These are phyloP conservation scores for Piliocolobus tephrosceles DNA, from an alignment of 2,113 vertebrate species.

Conservation along the genomic window DNA sequence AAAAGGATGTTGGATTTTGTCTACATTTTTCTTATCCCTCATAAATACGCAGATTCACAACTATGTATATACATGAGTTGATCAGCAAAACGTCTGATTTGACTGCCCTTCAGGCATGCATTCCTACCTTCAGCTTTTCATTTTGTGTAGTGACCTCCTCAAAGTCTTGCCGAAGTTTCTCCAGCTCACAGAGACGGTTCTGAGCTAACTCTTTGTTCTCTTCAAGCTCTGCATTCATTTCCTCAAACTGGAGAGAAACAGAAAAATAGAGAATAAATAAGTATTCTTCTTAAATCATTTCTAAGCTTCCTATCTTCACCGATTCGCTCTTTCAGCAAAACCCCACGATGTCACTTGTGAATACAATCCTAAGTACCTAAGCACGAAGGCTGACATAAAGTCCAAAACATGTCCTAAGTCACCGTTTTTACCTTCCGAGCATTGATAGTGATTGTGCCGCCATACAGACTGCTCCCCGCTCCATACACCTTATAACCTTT, in stretches of 20 bases:
- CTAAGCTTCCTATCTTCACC: neutral
- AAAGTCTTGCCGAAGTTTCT: conserved; percentile 94
- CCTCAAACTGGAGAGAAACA: conserved; percentile 90
- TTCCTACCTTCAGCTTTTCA: conserved; percentile 91
- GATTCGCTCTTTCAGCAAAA: neutral
- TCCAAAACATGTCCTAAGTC: neutral
- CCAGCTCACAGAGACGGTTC: conserved; percentile 93
- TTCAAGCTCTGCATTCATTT: conserved; percentile 97
- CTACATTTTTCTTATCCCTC: neutral
- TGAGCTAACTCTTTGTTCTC: conserved; percentile 95
- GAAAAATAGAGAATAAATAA: conserved; percentile 1
- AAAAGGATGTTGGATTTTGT: neutral
- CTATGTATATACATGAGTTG: neutral
- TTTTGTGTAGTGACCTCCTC: conserved; percentile 93
- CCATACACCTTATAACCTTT: conserved; percentile 98
- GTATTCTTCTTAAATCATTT: neutral
- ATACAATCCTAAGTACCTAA: neutral
- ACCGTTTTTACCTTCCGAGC: conserved; percentile 90
- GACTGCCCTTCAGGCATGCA: neutral
- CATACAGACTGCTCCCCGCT: conserved; percentile 95
- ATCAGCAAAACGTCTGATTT: neutral
- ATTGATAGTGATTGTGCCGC: conserved; percentile 97
- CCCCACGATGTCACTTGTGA: neutral
- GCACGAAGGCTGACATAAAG: neutral
- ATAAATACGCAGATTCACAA: neutral